Percentiles rank a stretch among this genome's conserved stretches.
phyloP scores from a whole-genome alignment of 2,113 vertebrate genomes.

The Dasypus novemcinctus region DNA sequence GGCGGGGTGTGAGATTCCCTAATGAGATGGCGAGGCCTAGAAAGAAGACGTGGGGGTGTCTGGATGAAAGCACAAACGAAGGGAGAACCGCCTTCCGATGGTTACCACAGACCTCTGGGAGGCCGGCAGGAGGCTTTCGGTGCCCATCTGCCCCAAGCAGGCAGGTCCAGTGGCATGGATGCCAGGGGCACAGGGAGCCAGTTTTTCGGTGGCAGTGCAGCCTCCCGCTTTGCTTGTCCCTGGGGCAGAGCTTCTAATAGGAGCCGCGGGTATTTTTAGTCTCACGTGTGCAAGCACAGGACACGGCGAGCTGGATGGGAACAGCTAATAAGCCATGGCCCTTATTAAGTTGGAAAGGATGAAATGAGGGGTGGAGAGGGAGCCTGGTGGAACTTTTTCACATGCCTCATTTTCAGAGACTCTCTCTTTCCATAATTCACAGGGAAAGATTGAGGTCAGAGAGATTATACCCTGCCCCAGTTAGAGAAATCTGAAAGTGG shows the following conservation, averaged over 20 bases:
- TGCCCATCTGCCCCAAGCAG: neutral
- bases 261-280: slow-evolving; percentile 72
- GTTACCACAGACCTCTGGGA: neutral
- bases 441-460: slow-evolving; percentile 76
- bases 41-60: neutral
- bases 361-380: neutral
- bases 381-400: slow-evolving; percentile 34
- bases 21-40: neutral
- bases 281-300: slow-evolving; percentile 71
- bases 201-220: neutral
- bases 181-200: neutral
- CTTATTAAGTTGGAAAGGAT: slow-evolving; percentile 58
- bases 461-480: neutral
- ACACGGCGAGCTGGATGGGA: slow-evolving; percentile 31
- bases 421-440: slow-evolving; percentile 67
- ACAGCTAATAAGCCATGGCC: slow-evolving; percentile 63
- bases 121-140: no score
- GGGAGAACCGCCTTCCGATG: neutral
- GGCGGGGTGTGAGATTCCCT: neutral
- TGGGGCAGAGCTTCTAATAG: slow-evolving; percentile 56
- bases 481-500: slow-evolving; percentile 36
- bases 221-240: slow-evolving; percentile 23
- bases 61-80: neutral
- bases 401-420: slow-evolving; percentile 27
- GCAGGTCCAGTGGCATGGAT: neutral